phyloP scores from a whole-genome alignment of 2,797 vertebrate species.

The Setipinna tenuifilis region DNA sequence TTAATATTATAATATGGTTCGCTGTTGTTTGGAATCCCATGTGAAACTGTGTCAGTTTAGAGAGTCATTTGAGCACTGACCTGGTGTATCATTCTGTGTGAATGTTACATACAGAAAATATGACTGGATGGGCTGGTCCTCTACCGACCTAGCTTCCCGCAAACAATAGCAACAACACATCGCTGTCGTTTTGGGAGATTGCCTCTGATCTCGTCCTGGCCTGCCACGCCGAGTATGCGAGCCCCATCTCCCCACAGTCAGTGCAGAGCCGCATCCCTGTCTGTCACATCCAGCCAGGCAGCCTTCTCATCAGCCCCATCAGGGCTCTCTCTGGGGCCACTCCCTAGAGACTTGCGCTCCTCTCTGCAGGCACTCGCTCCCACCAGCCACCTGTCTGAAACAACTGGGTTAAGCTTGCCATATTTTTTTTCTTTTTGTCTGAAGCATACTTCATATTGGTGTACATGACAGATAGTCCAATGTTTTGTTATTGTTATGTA shows the following conservation, averaged over 20 bases:
- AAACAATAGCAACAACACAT: conserved; percentile 42
- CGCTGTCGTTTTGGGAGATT: conserved; percentile 33
- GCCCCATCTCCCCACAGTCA: conserved; percentile 43
- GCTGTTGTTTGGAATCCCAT: neutral
- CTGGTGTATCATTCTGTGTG: neutral
- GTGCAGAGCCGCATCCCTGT: conserved; percentile 28
- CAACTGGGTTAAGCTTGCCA: conserved; percentile 17
- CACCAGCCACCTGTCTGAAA: conserved; percentile 48
- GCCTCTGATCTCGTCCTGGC: conserved; percentile 27
- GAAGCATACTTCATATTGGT: conserved; percentile 54
- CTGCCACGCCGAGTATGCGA: conserved; percentile 41
- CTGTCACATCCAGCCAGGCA: conserved; percentile 40
- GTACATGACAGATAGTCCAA: conserved; percentile 49
- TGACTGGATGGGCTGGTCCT: neutral
- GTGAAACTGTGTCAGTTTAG: neutral
- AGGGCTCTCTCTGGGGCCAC: neutral
- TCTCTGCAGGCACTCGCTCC: neutral
- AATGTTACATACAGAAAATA: neutral
- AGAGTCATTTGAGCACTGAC: neutral
- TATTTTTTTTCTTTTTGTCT: conserved; percentile 51
- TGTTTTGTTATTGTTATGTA: conserved; percentile 31
- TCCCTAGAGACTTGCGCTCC: neutral
- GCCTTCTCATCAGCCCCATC: neutral
- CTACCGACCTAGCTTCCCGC: conserved; percentile 14
- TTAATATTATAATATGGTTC: neutral